A percentile compares a stretch with the other conserved stretches of the same genome.
phyloP scores from a whole-genome alignment of 2,888 invertebrate species.

The Eristalis intricaria region DNA sequence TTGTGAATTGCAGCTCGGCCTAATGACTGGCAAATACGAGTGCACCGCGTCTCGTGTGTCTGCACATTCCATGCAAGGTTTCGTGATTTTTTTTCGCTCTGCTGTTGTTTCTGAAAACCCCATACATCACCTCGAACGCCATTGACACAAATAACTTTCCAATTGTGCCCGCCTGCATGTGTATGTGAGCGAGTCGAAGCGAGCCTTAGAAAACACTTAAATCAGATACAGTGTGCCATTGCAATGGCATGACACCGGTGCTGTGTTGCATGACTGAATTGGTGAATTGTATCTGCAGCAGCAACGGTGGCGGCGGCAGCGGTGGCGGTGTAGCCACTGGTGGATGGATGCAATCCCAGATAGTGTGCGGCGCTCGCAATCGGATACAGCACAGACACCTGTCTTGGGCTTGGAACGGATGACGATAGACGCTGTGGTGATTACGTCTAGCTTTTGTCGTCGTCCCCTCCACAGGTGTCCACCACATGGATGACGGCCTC shows the following conservation, averaged over 20 bases:
- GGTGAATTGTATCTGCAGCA: conserved; percentile 45
- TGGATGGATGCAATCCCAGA: conserved; percentile 29
- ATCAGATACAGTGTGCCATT: conserved; percentile 41
- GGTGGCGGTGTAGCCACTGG: not conserved
- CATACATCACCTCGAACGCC: conserved; percentile 69
- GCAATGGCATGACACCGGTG: conserved; percentile 54
- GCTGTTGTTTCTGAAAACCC: conserved; percentile 27
- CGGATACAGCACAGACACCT: conserved; percentile 45
- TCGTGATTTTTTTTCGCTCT: not conserved
- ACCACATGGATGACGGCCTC: conserved; percentile 13
- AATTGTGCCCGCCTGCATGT: conserved; percentile 49
- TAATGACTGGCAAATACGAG: conserved; percentile 59
- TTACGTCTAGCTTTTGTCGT: conserved; percentile 15
- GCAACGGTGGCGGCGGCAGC: not conserved
- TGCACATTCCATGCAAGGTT: conserved; percentile 70
- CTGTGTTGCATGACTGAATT: conserved; percentile 45
- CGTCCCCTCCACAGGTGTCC: not conserved
- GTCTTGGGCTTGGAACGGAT: conserved; percentile 41
- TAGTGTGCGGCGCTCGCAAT: conserved; percentile 8
- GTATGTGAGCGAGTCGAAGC: conserved; percentile 57
- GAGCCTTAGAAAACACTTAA: conserved; percentile 59
- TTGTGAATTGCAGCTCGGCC: conserved; percentile 2
- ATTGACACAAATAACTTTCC: conserved; percentile 72
- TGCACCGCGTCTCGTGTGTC: conserved; percentile 25
- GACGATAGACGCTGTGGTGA: conserved; percentile 45